These are phyloP conservation scores for Eupeodes luniger DNA, from an alignment of 2,888 invertebrate genomes.

Conservation along the genomic window DNA sequence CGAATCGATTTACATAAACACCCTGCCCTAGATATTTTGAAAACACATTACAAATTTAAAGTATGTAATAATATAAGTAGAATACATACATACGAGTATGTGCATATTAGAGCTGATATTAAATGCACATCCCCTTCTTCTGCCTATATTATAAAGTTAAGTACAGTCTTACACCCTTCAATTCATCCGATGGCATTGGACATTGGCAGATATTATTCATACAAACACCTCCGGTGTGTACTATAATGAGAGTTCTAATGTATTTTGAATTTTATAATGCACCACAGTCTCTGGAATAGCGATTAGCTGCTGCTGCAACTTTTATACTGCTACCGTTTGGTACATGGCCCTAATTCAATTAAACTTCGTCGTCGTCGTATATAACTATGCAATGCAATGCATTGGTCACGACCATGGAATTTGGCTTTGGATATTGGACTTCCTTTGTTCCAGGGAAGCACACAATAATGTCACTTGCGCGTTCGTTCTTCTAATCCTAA, in stretches of 20 bases:
- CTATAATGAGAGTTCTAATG: slow-evolving; percentile 69
- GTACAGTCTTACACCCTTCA: slow-evolving; percentile 26
- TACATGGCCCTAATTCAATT: slow-evolving; percentile 71
- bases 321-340: not conserved
- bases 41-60: slow-evolving; percentile 47
- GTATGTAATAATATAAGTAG: not conserved
- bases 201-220: slow-evolving; percentile 67
- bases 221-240: slow-evolving; percentile 63
- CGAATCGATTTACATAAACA: slow-evolving; percentile 58
- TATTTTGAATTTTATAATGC: slow-evolving; percentile 61
- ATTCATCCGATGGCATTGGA: slow-evolving; percentile 53
- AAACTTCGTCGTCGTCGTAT: slow-evolving; percentile 24
- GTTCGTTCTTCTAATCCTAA: slow-evolving; percentile 54
- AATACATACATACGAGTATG: not conserved
- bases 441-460: slow-evolving; percentile 55
- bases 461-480: slow-evolving; percentile 25
- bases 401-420: slow-evolving; percentile 44
- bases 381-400: slow-evolving; percentile 26
- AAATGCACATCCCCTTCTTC: not conserved
- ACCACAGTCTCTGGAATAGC: slow-evolving; percentile 50
- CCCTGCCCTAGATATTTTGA: slow-evolving; percentile 61
- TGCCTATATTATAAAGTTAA: not conserved
- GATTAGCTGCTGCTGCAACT: slow-evolving; percentile 47
- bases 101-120: slow-evolving; percentile 5
- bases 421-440: slow-evolving; percentile 30